Base-by-base conservation (phyloP, 2,888 invertebrate genomes). In the Caenorhabditis sp. region DNA sequence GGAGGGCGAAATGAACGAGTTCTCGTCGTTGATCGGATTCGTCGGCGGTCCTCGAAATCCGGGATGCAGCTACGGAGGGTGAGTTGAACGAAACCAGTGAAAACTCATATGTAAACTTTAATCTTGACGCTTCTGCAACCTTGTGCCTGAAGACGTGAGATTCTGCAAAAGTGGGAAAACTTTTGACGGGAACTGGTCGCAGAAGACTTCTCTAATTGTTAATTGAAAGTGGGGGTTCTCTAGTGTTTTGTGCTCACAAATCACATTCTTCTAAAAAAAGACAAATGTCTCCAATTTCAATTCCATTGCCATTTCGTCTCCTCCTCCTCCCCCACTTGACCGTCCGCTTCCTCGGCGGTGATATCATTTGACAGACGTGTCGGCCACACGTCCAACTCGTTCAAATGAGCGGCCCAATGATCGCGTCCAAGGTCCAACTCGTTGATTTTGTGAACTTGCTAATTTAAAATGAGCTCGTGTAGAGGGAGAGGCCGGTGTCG, bases 41-140 rank as follows among this genome's bases (percentile, higher is more conserved):
- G 73, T 81, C 20, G 73, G 66, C 13, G 65, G 65, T 15, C 65
- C 78, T 15, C 24, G 63, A 11, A 58, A 68, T 32, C 78, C 78
- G 4, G 68, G 78, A 15, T 78, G 78, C 62, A 78, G 78, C 58
- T 68, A 78, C 62, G 73, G n/a, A n/a, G n/a, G 78, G 78, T 78
- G 43, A 52, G 77, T 70, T 7, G 7, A 20, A 24, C 37, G 13
- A 9, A n/a, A n/a, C n/a, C n/a, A n/a, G 46, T 46, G 43, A 4
- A 43, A 17, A 17, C 13, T 37, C 13, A 13, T 37, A 13, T 37
- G 13, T n/a, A n/a, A n/a, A n/a, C n/a, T n/a, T n/a, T n/a, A n/a
- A n/a, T n/a, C n/a, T n/a, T n/a, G n/a, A n/a, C n/a, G n/a, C n/a
- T n/a, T n/a, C n/a, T n/a, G n/a, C n/a, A n/a, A n/a, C n/a, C n/a